These are phyloP conservation scores for Gymnocheta viridis DNA, from an alignment of 2,888 invertebrate species.

Conservation along the genomic window DNA sequence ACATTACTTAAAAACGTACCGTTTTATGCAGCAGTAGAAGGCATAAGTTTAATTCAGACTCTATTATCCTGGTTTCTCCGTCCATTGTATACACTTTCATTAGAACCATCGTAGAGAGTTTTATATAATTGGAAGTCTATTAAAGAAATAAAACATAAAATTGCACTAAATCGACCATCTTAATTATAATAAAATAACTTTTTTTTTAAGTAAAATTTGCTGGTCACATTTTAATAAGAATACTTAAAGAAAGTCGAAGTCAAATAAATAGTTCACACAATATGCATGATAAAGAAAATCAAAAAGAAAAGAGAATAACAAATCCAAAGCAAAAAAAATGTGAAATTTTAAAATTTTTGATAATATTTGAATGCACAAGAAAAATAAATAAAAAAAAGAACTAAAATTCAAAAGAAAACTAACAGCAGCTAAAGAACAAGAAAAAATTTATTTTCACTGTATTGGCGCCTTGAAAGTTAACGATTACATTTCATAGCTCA, in stretches of 20 bases:
- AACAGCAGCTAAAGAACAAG: slow-evolving; percentile 34
- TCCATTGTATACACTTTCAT: no score
- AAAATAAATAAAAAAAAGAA: slow-evolving; percentile 1
- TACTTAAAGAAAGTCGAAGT: neutral
- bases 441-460: slow-evolving; percentile 68
- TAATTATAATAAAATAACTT: no score
- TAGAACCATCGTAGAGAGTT: no score
- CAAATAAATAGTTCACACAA: slow-evolving; percentile 1
- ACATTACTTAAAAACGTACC: no score
- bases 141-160: no score
- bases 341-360: slow-evolving; percentile 55
- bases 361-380: slow-evolving; percentile 56
- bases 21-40: no score
- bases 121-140: no score
- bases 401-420: slow-evolving; percentile 1
- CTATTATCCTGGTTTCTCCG: no score
- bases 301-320: slow-evolving; percentile 6
- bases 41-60: no score
- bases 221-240: neutral
- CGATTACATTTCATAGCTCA: slow-evolving; percentile 67
- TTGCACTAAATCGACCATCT: no score
- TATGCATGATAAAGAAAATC: slow-evolving; percentile 9
- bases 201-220: no score
- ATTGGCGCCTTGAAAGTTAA: slow-evolving; percentile 68
- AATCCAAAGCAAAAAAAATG: slow-evolving; percentile 26